Evolutionary conservation across 2,113 vertebrate species (phyloP).

Genomic region (Alethe castanea): DNA sequence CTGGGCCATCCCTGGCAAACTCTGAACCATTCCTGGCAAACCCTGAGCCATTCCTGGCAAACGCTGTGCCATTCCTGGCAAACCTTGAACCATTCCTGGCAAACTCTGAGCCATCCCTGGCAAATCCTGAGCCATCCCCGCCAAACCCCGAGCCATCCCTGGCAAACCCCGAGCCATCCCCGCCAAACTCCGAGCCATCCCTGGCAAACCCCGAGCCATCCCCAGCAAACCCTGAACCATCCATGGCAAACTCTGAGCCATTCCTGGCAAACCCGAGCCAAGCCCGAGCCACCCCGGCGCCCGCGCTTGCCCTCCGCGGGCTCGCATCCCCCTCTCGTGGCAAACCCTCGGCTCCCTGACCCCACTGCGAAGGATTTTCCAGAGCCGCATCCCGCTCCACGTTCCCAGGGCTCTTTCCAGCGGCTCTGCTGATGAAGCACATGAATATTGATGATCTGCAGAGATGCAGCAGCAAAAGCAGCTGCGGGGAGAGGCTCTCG

Average conservation of each 20-base stretch:
- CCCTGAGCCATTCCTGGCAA: no score
- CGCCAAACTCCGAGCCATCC: no score
- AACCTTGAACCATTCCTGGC: no score
- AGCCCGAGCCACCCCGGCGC: neutral
- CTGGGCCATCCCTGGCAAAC: no score
- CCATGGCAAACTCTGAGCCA: neutral
- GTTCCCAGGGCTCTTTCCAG: neutral
- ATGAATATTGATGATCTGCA: neutral
- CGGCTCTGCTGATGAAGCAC: neutral
- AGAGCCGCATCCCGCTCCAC: fast-evolving
- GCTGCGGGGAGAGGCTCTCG: neutral
- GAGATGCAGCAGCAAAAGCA: neutral
- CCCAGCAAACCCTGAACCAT: no score
- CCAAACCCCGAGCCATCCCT: no score
- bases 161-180: no score
- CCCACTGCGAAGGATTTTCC: neutral
- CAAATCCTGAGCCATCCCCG: no score
- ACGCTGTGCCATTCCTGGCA: no score
- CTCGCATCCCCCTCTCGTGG: conserved; percentile 43
- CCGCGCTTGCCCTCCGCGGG: neutral
- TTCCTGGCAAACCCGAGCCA: neutral
- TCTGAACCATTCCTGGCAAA: no score
- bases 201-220: no score
- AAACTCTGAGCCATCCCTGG: no score
- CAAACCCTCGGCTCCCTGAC: neutral